phyloP scores from a whole-genome alignment of 2,113 vertebrate genomes.

The Spheniscus mendiculus region DNA sequence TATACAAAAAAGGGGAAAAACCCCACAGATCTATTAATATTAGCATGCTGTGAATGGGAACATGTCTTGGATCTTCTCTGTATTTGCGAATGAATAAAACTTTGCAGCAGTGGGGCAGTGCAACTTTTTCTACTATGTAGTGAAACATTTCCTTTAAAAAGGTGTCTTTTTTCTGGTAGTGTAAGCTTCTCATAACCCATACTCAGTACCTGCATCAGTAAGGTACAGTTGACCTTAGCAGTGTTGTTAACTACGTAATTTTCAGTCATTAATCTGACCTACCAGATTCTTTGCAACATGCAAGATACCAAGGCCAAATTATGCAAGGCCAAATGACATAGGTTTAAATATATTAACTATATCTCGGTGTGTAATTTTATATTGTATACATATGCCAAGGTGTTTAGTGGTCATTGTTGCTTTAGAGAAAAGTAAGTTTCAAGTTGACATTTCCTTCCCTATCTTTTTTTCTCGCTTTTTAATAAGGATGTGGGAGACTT shows the following conservation, averaged over 20 bases:
- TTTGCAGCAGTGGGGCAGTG: neutral
- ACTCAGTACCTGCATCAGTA: neutral
- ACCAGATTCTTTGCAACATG: neutral
- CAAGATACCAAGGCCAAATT: neutral
- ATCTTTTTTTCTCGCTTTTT: accelerated
- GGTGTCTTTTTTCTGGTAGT: neutral
- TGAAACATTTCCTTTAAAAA: neutral
- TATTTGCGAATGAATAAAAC: neutral
- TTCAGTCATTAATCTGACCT: neutral
- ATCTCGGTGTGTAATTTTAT: neutral
- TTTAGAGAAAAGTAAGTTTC: neutral
- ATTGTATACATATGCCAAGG: accelerated
- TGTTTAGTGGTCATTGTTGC: neutral
- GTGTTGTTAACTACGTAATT: neutral
- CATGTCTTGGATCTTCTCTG: neutral
- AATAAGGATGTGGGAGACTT: neutral
- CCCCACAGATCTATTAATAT: neutral
- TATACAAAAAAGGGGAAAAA: neutral
- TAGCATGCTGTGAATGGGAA: neutral
- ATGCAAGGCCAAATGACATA: neutral
- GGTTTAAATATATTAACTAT: neutral
- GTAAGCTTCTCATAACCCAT: neutral
- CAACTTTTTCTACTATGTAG: too few species aligned
- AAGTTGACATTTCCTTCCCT: neutral
- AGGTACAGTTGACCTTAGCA: neutral